Evolutionary conservation across 2,888 invertebrate genomes (phyloP).

Genomic region (Stenotaenia linearis): DNA sequence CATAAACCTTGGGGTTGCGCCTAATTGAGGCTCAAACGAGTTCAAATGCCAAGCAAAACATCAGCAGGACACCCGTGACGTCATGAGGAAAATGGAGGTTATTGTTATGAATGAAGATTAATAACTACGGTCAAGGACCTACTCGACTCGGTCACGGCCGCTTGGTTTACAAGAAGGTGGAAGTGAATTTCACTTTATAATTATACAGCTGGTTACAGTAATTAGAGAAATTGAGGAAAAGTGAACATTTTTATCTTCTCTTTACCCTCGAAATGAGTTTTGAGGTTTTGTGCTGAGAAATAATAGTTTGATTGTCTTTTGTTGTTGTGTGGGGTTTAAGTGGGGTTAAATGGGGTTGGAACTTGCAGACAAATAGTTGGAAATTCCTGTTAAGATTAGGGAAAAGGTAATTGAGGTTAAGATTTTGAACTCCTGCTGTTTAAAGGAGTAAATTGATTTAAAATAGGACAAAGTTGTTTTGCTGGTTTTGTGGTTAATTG

Average conservation of each 20-base stretch:
- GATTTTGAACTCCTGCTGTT: too few species aligned
- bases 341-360: too few species aligned
- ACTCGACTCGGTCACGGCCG: slow-evolving; percentile 7
- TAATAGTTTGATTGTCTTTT: too few species aligned
- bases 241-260: not conserved
- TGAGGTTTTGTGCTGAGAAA: too few species aligned
- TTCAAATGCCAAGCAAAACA: not conserved
- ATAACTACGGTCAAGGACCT: not conserved
- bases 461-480: too few species aligned
- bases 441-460: too few species aligned
- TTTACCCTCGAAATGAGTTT: not conserved
- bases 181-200: not conserved
- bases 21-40: not conserved
- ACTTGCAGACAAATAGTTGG: too few species aligned
- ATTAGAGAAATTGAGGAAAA: not conserved
- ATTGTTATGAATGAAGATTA: not conserved
- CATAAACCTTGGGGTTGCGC: too few species aligned
- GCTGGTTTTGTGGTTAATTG: too few species aligned
- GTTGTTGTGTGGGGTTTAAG: too few species aligned
- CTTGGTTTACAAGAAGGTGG: not conserved
- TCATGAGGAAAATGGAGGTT: slow-evolving; percentile 7
- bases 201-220: not conserved
- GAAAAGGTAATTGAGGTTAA: too few species aligned
- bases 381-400: too few species aligned
- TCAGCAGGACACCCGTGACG: not conserved